These are phyloP conservation scores for Chamaea fasciata DNA, from an alignment of 2,113 vertebrate species.

Conservation along the genomic window DNA sequence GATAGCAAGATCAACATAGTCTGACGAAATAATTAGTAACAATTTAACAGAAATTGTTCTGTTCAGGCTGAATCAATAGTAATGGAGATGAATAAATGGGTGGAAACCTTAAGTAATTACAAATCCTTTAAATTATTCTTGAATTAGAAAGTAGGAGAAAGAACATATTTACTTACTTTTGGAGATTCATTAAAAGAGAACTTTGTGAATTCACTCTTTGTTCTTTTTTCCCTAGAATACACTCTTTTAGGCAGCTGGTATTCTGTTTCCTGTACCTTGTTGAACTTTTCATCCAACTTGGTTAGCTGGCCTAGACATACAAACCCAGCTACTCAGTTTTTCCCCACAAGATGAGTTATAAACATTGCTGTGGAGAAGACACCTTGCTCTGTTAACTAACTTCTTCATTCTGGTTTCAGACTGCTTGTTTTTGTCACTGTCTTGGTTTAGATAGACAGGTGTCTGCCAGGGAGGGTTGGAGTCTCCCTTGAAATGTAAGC, in stretches of 20 bases:
- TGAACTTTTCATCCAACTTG: background rate
- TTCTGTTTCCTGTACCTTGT: background rate
- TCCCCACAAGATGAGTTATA: background rate
- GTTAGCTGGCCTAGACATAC: background rate
- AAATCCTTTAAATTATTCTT: constrained; percentile 55
- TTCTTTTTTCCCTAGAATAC: background rate
- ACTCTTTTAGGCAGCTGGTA: background rate
- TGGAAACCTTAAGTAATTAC: constrained; percentile 43
- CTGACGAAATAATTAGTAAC: constrained; percentile 54
- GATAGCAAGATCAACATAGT: constrained; percentile 15
- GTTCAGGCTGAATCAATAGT: constrained; percentile 30
- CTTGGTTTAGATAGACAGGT: no score
- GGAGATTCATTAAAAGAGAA: background rate
- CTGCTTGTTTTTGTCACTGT: background rate
- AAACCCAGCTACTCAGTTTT: background rate
- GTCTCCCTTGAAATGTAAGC: no score
- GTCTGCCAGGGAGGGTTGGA: no score
- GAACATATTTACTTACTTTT: constrained; percentile 34
- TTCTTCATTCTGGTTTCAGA: background rate
- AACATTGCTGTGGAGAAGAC: background rate
- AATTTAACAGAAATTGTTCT: constrained; percentile 49
- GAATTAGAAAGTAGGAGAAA: constrained; percentile 24
- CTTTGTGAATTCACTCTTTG: background rate
- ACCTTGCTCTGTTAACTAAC: background rate
- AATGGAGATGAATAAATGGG: constrained; percentile 33